Conservation (phyloP, 2,888 invertebrate genomes). For the Oeneis ivallda region DNA sequence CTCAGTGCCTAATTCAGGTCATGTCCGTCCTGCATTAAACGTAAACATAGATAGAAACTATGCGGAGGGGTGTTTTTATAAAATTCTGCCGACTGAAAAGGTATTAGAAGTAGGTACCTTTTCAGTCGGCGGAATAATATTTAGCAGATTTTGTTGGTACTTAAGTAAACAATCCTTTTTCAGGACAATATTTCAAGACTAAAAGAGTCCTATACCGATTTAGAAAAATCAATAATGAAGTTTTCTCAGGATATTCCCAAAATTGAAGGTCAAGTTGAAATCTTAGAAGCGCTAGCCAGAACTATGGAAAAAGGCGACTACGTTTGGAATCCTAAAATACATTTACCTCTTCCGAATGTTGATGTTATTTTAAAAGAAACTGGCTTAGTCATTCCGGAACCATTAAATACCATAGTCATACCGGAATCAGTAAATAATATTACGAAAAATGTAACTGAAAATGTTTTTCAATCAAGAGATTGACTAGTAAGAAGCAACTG, state of each 20-base stretch:
- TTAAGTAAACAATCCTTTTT: conserved; percentile 38
- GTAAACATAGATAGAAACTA: too few species aligned
- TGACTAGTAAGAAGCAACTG: conserved; percentile 41
- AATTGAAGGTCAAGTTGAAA: conserved; percentile 64
- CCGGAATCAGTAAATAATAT: too few species aligned
- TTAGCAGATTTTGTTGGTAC: too few species aligned
- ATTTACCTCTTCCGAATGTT: conserved; percentile 50
- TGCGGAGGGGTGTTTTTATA: too few species aligned
- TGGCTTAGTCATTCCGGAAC: background rate
- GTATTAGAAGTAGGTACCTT: too few species aligned
- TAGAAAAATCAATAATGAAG: conserved; percentile 57
- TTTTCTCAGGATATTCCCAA: conserved; percentile 64
- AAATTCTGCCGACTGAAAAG: too few species aligned
- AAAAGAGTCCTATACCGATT: conserved; percentile 55
- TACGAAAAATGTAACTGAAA: conserved; percentile 35
- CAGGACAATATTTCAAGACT: conserved; percentile 60
- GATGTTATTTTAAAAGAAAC: conserved; percentile 48
- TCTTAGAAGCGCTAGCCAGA: conserved; percentile 59
- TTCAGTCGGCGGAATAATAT: too few species aligned
- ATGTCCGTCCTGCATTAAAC: too few species aligned
- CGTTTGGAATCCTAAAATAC: conserved; percentile 51
- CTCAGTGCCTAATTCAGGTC: too few species aligned
- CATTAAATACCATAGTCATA: background rate
- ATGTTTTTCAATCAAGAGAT: conserved; percentile 39
- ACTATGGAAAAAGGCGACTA: conserved; percentile 49